Evolutionary conservation across 2,888 invertebrate genomes (phyloP).

Genomic region (Alitta virens): DNA sequence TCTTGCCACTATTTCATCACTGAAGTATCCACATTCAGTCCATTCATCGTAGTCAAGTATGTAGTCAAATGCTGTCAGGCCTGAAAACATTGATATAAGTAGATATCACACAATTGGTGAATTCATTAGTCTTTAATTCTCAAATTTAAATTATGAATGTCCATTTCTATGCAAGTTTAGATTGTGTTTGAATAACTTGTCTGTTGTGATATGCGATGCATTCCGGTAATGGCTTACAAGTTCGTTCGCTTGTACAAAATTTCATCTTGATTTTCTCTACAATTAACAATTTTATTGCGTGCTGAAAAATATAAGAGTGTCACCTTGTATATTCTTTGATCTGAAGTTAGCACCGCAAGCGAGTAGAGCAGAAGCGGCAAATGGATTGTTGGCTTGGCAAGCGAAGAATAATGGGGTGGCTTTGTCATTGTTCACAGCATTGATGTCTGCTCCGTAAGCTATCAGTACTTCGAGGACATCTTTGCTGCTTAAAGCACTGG

Average conservation of each 20-base stretch:
- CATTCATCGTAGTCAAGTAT: conserved; percentile 55
- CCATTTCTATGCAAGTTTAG: too few species aligned
- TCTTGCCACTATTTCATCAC: conserved; percentile 48
- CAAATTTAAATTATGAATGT: too few species aligned
- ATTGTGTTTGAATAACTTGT: too few species aligned
- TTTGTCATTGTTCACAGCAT: conserved; percentile 45
- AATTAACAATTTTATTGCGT: too few species aligned
- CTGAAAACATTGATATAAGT: too few species aligned
- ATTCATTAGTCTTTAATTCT: too few species aligned
- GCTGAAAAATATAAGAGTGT: too few species aligned
- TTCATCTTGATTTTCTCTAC: too few species aligned
- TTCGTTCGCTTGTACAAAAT: too few species aligned
- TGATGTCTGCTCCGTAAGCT: conserved; percentile 44
- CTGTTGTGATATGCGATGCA: too few species aligned
- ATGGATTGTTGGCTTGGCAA: conserved; percentile 50
- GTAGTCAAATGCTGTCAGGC: conserved; percentile 52
- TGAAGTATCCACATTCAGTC: conserved; percentile 54
- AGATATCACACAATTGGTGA: too few species aligned
- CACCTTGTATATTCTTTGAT: conserved; percentile 47
- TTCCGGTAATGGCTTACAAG: too few species aligned
- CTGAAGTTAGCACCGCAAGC: conserved; percentile 44
- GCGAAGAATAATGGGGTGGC: conserved; percentile 51
- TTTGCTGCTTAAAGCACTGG: conserved; percentile 41
- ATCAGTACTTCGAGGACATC: conserved; percentile 49
- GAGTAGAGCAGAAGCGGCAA: conserved; percentile 48